phyloP scores from a whole-genome alignment of 2,888 invertebrate species.

The Tridacna crocea region DNA sequence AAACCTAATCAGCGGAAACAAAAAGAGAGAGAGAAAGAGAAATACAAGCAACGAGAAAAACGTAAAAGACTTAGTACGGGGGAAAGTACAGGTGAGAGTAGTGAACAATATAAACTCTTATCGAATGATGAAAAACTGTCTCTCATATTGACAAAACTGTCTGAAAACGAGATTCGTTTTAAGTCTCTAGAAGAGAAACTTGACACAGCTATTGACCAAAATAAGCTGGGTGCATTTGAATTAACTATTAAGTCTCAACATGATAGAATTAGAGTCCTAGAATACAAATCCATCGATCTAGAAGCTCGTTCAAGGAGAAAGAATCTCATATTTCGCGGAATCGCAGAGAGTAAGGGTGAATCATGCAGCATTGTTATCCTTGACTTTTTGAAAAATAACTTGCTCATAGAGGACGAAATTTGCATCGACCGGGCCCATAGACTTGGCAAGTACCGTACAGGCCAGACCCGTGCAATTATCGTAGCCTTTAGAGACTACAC shows the following conservation, averaged over 20 bases:
- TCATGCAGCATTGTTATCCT: neutral
- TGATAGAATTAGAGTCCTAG: neutral
- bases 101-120: neutral
- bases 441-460: neutral
- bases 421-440: neutral
- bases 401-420: neutral
- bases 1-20: neutral
- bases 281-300: conserved; percentile 2
- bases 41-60: neutral
- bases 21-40: neutral
- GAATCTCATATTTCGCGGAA: neutral
- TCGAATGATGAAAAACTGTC: conserved; percentile 1
- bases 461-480: neutral
- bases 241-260: neutral
- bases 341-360: neutral
- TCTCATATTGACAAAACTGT: neutral
- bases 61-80: neutral
- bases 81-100: neutral
- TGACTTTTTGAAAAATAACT: neutral
- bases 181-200: neutral
- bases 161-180: neutral
- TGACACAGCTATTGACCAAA: neutral
- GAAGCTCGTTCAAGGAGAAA: conserved; percentile 4
- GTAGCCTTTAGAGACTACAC: no score
- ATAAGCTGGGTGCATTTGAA: neutral